These are phyloP conservation scores for Picus viridis DNA, from an alignment of 2,797 vertebrate genomes.

Conservation along the genomic window DNA sequence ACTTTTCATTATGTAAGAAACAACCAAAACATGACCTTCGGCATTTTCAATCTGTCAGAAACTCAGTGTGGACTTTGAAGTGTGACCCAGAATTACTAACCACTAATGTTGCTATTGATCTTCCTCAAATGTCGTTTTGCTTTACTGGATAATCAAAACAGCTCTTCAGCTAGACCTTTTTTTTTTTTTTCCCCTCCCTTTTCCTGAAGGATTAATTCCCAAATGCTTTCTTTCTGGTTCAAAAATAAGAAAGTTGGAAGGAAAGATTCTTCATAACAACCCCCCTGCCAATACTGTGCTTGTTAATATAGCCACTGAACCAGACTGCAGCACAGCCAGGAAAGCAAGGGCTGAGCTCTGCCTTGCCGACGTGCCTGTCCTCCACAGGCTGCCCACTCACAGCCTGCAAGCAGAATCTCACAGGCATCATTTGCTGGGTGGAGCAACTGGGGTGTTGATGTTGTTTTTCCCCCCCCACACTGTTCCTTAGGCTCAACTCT, in stretches of 20 bases:
- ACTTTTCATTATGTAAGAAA: constrained; percentile 22
- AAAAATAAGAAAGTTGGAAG: not conserved
- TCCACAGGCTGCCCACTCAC: not conserved
- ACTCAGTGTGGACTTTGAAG: not conserved
- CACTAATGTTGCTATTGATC: not conserved
- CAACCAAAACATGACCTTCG: not conserved
- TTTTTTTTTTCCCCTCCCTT: not conserved
- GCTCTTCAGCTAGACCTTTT: not conserved
- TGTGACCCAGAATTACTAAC: not conserved
- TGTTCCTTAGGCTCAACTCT: not conserved
- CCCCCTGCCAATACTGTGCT: not conserved
- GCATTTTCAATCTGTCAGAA: constrained; percentile 14
- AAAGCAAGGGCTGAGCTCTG: not conserved
- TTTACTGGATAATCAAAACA: not conserved
- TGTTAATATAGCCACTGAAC: not conserved
- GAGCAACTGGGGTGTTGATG: not conserved
- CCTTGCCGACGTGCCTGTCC: not conserved
- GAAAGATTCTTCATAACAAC: not conserved
- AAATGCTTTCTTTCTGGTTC: not conserved
- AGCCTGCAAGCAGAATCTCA: not conserved
- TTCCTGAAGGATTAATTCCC: not conserved
- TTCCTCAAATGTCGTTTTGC: not conserved
- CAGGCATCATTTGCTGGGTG: not conserved
- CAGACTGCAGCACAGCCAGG: not conserved
- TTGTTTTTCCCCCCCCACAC: too few species aligned